Conservation (phyloP, 2,888 invertebrate genomes). For the Minunthozetes semirufus region DNA sequence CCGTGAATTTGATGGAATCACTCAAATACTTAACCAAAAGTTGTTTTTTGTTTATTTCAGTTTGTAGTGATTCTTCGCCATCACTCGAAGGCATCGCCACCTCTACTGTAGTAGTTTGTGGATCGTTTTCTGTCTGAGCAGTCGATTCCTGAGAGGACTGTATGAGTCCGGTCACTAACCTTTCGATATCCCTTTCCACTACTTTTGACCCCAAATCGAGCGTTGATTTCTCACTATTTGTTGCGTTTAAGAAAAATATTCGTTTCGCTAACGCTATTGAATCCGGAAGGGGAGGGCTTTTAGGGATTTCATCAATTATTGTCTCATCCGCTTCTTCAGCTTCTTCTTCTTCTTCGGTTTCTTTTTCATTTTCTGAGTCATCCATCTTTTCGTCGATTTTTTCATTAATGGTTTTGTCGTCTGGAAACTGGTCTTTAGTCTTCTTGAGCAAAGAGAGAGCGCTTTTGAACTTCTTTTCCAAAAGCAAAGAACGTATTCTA, state of each 20-base stretch:
- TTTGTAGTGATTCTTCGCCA: neutral
- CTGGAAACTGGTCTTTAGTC: constrained; percentile 45
- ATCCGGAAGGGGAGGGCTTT: neutral
- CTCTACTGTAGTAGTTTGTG: neutral
- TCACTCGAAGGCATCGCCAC: neutral
- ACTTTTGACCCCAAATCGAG: constrained; percentile 18
- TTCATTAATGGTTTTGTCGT: constrained; percentile 38
- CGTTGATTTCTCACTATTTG: neutral
- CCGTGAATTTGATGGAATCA: constrained; percentile 54
- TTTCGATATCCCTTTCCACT: constrained; percentile 33
- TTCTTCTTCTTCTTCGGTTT: constrained; percentile 14
- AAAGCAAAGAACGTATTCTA: constrained; percentile 23
- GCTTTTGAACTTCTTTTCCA: constrained; percentile 42
- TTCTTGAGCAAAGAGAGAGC: constrained; percentile 44
- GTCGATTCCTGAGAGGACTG: constrained; percentile 35
- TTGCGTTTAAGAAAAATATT: neutral
- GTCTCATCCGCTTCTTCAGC: constrained; percentile 29
- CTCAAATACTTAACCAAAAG: constrained; percentile 62
- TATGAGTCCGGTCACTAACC: constrained; percentile 25
- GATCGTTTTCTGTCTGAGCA: neutral
- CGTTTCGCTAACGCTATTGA: constrained; percentile 34
- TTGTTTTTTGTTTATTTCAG: constrained; percentile 49
- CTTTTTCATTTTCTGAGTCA: neutral
- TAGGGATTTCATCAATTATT: neutral
- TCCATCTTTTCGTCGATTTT: neutral